These are phyloP conservation scores for Agonopterix heracliana DNA, from an alignment of 2,888 invertebrate genomes.

Conservation along the genomic window DNA sequence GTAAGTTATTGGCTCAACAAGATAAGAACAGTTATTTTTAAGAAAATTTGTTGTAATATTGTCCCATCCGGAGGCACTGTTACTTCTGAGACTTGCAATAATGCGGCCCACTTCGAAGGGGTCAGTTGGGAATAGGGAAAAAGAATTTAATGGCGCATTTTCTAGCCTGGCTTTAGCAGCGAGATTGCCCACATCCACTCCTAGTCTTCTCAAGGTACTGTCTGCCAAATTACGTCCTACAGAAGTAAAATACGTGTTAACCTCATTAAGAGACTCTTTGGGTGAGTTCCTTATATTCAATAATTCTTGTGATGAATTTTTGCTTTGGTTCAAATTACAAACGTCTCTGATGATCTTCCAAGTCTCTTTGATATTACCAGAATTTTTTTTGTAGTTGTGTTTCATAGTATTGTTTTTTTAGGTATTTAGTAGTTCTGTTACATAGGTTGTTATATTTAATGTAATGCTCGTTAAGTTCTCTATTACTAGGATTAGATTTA, in stretches of 20 bases:
- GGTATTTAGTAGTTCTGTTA: background rate
- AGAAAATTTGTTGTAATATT: constrained; percentile 4
- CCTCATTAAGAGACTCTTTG: background rate
- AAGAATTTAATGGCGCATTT: too few relatives aligned
- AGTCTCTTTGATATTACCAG: background rate
- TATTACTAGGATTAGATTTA: background rate
- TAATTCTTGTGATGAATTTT: background rate
- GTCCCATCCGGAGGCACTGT: constrained; percentile 8
- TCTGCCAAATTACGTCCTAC: background rate
- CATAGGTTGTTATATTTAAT: background rate
- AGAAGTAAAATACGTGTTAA: background rate
- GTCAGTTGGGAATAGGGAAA: too few relatives aligned
- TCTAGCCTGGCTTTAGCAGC: too few relatives aligned
- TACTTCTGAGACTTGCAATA: too few relatives aligned
- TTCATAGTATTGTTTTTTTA: background rate
- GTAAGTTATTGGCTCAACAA: constrained; percentile 5
- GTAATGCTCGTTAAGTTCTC: background rate
- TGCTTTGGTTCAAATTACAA: background rate
- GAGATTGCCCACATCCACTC: too few relatives aligned
- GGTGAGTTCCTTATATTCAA: background rate
- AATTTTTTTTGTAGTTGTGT: background rate
- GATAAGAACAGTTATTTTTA: background rate
- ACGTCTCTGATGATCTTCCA: background rate
- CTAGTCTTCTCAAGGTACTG: background rate
- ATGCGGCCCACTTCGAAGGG: too few relatives aligned